Evolutionary conservation across 2,113 vertebrate species (phyloP).

Genomic region (Bubo scandiacus): DNA sequence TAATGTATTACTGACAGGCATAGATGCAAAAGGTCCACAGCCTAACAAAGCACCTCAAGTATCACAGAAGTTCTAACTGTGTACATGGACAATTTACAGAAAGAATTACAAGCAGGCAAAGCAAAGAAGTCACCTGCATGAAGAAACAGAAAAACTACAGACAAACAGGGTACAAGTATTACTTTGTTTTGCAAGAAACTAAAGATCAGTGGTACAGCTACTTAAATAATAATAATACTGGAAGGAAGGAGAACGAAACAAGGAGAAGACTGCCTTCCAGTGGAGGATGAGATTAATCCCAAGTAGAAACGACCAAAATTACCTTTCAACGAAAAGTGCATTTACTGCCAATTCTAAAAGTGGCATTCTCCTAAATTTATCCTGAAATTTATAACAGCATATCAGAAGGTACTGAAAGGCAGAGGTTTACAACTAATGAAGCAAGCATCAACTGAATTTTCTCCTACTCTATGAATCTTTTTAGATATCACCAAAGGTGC

Average conservation of each 20-base stretch:
- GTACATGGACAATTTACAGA: neutral
- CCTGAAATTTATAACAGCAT: neutral
- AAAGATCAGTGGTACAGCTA: neutral
- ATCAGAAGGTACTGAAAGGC: neutral
- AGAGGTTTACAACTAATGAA: neutral
- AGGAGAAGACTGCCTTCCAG: slow-evolving; percentile 28
- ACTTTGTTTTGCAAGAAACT: neutral
- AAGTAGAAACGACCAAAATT: neutral
- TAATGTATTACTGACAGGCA: neutral
- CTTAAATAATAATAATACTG: neutral
- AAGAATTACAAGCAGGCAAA: neutral
- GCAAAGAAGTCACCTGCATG: no score
- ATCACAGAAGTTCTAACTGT: neutral
- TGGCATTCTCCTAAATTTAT: neutral
- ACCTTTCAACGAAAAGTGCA: neutral
- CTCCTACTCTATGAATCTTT: neutral
- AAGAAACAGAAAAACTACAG: neutral
- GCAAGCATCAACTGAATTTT: neutral
- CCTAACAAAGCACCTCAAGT: neutral
- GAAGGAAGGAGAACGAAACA: slow-evolving; percentile 9
- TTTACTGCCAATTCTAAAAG: neutral
- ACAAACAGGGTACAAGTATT: neutral
- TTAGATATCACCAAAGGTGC: neutral
- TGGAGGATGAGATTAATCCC: neutral
- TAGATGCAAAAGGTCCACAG: neutral